Evolutionary conservation across 2,797 vertebrate genomes (phyloP), one percentile per base, ranked within the genome.

Genomic region (Gymnoscopelus braueri): DNA sequence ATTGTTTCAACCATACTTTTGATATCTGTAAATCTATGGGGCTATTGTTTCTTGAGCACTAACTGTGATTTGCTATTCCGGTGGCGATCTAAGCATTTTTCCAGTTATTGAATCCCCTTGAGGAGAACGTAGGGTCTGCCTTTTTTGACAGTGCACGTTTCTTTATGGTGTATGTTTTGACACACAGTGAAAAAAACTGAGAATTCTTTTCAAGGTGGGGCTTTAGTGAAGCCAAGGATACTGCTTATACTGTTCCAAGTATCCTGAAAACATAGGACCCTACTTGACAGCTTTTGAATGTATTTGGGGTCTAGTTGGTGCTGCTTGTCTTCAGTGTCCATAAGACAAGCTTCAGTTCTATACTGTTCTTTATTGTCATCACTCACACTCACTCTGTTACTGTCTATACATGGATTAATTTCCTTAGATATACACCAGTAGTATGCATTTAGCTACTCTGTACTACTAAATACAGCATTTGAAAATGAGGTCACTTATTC

Each of bases 181-280:
- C 50, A 75, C 68, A 75, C 72, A 75, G 44, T 69, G 26, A 64
- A 72, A 79, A 64, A 72, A 79, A 69, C 65, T 75, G 32, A 79
- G 67, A 64, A 79, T 66, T 64, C 68, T 32, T 24, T 75, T 75
- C 15, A 70, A 29, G 1, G 60, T 26, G 29, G 47, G 48, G 48
- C 61, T 80, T 59, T 69, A 79, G 44, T 75, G 51, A 68, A 79
- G 60, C 65, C 77, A 75, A 64, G 65, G 64, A 75, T 68, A 67
- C 15, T 74, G 13, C 24, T 70, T 74, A 53, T 70, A 65, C 26
- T 29, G 26, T 29, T 29, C 66, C 71, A 69, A 4, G 52, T 63
- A 5, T 74, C 63, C 50, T 79, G 63, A 67, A 74, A 66, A 67
- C 63, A 14, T 19, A 77, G 60, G 60, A 63, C 48, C 49, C 65